Evolutionary conservation across 2,113 vertebrate species (phyloP).

Genomic region (Boulengeromyrus knoepffleri): DNA sequence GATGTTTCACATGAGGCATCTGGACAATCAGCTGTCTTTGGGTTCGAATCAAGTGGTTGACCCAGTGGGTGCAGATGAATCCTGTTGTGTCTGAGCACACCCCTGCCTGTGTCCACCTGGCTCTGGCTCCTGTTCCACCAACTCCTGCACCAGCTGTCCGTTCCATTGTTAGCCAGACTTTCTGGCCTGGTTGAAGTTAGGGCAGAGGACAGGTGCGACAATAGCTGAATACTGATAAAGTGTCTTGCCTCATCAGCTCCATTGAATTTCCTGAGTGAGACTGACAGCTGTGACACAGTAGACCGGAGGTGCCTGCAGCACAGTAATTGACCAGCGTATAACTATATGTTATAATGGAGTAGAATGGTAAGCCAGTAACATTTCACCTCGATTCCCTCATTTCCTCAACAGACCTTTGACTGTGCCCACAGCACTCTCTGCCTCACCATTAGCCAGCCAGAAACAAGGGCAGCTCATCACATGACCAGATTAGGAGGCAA

Average conservation of each 20-base stretch:
- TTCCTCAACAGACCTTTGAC: neutral
- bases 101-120: neutral
- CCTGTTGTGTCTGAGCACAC: neutral
- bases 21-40: neutral
- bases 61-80: neutral
- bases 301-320: neutral
- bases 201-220: neutral
- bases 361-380: neutral
- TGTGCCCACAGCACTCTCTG: neutral
- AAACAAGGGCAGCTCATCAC: neutral
- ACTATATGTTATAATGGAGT: neutral
- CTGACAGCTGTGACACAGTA: neutral
- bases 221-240: neutral
- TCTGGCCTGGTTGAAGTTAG: neutral
- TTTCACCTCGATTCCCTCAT: neutral
- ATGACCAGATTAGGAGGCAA: neutral
- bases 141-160: neutral
- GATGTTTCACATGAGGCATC: neutral
- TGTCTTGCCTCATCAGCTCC: neutral
- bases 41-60: neutral
- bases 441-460: neutral
- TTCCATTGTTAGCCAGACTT: slow-evolving; percentile 11
- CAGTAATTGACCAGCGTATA: neutral
- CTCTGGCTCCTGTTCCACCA: neutral
- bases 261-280: neutral